Percentiles rank a stretch among this genome's conserved stretches.
Conservation (phyloP, 2,888 invertebrate species). For the Drosophila subsilvestris region DNA sequence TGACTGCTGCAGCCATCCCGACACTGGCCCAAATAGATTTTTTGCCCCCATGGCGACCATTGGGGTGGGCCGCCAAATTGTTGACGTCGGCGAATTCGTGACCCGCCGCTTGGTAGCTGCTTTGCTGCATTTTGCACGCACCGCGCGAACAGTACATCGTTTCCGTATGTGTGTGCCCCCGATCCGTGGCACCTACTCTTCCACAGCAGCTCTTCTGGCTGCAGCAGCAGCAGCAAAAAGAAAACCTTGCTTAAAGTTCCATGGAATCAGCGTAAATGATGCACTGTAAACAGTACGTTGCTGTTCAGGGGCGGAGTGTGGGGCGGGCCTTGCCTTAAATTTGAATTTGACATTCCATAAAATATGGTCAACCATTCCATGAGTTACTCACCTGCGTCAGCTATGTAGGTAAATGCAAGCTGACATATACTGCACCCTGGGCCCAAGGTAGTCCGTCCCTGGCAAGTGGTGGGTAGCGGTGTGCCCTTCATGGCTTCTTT, state of each 20-base stretch:
- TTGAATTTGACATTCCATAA: neutral
- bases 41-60: slow-evolving; percentile 37
- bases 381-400: too few species aligned
- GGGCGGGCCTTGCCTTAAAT: neutral
- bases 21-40: slow-evolving; percentile 76
- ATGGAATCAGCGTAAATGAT: slow-evolving; percentile 66
- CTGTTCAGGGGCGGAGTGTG: slow-evolving; percentile 18
- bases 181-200: slow-evolving; percentile 20
- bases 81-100: slow-evolving; percentile 51
- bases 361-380: neutral
- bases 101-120: slow-evolving; percentile 11
- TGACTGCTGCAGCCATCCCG: slow-evolving; percentile 54
- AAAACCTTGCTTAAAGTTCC: slow-evolving; percentile 62
- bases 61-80: slow-evolving; percentile 36
- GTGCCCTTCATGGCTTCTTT: slow-evolving; percentile 13
- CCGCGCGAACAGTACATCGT: slow-evolving; percentile 12
- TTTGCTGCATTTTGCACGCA: slow-evolving; percentile 38
- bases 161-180: slow-evolving; percentile 68
- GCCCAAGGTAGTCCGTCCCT: neutral
- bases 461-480: neutral
- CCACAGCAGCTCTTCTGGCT: slow-evolving; percentile 39
- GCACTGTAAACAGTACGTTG: slow-evolving; percentile 53
- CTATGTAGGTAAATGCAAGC: too few species aligned
- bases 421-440: too few species aligned
- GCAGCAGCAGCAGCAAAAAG: slow-evolving; percentile 28